These are phyloP conservation scores for Telmatherina bonti DNA, from an alignment of 2,797 vertebrate genomes.

Conservation along the genomic window DNA sequence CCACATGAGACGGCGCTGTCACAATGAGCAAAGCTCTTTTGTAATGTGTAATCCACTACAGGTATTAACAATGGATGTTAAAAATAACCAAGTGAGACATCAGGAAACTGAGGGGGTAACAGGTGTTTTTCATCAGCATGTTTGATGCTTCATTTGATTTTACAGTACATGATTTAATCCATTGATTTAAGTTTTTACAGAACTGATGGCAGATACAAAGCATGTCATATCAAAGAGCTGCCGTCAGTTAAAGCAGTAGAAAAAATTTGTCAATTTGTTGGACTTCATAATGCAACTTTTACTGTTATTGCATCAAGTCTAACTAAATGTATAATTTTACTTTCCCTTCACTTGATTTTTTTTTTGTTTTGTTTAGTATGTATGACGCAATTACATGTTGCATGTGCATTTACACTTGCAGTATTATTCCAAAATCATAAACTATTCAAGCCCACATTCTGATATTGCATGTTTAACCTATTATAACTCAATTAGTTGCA, in stretches of 20 bases:
- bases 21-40: constrained; percentile 25
- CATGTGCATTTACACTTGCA: no score
- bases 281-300: not conserved
- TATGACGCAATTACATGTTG: no score
- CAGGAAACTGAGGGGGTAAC: not conserved
- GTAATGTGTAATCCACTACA: constrained; percentile 8
- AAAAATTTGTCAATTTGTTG: not conserved
- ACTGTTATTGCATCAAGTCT: no score
- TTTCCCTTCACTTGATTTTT: no score
- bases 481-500: no score
- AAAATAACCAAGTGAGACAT: constrained; percentile 19
- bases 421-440: no score
- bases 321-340: not conserved
- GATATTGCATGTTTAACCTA: no score
- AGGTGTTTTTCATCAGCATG: not conserved
- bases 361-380: no score
- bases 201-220: constrained; percentile 1
- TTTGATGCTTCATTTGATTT: constrained; percentile 9
- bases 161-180: constrained; percentile 15
- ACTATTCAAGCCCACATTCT: no score
- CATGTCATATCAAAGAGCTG: constrained; percentile 8
- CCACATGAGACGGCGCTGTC: constrained; percentile 25
- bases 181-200: no score
- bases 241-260: not conserved
- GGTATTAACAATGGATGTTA: constrained; percentile 19